Evolutionary conservation across 2,797 vertebrate species (phyloP).

Genomic region (Ctenopoma kingsleyae): DNA sequence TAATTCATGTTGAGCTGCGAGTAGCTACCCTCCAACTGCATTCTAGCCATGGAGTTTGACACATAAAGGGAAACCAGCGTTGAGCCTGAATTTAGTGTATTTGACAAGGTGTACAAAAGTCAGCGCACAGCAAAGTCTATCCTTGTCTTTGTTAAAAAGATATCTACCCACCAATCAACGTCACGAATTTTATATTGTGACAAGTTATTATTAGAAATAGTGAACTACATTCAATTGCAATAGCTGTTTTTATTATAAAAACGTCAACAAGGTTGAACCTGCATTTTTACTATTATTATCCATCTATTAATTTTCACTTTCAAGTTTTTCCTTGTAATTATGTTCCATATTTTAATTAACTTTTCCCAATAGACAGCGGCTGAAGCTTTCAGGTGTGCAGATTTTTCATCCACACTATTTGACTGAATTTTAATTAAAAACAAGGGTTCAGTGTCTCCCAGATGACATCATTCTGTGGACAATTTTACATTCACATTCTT

Average conservation of each 20-base stretch:
- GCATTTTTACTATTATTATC: neutral
- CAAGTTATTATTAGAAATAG: neutral
- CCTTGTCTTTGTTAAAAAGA: neutral
- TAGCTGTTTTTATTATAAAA: neutral
- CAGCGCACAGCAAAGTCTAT: neutral
- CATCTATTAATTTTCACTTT: conserved; percentile 21
- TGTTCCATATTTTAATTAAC: conserved; percentile 62
- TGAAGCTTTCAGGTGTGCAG: conserved; percentile 61
- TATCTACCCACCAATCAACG: neutral
- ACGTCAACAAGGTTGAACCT: neutral
- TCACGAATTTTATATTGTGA: fast-evolving
- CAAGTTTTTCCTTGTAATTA: conserved; percentile 39
- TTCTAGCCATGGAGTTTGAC: conserved; percentile 1
- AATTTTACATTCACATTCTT: conserved; percentile 70
- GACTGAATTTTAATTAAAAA: conserved; percentile 74
- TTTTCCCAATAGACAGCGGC: conserved; percentile 37
- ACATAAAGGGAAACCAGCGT: conserved; percentile 13
- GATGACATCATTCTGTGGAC: conserved; percentile 65
- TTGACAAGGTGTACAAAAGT: conserved; percentile 17
- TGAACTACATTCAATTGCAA: neutral
- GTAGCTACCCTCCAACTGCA: neutral
- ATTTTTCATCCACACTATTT: conserved; percentile 59
- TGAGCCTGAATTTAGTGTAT: conserved; percentile 16
- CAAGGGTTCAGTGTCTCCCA: conserved; percentile 67
- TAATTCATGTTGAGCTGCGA: conserved; percentile 17